Evolutionary conservation across 2,888 invertebrate species (phyloP).

Genomic region (Xestia xanthographa): DNA sequence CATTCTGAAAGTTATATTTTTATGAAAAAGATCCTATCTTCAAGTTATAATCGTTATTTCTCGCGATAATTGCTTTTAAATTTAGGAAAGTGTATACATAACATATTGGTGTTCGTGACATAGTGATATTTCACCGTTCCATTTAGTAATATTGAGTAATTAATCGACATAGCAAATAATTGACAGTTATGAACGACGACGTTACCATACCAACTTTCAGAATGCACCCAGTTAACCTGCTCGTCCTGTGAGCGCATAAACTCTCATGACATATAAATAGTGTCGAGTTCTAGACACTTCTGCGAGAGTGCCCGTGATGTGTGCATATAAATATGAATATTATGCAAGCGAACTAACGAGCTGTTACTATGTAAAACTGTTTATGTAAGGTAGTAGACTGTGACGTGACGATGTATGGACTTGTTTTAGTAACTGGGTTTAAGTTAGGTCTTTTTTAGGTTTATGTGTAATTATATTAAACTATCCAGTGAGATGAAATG

Average conservation of each 20-base stretch:
- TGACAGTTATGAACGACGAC: background rate
- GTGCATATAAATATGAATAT: conserved; percentile 46
- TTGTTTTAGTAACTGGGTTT: background rate
- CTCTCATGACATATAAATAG: background rate
- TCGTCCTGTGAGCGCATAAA: background rate
- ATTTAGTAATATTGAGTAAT: background rate
- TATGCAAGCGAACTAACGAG: conserved; percentile 39
- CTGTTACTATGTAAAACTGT: conserved; percentile 23
- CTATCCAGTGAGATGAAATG: background rate
- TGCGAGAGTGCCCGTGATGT: conserved; percentile 13
- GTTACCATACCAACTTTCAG: background rate
- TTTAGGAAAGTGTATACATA: too few relatives aligned
- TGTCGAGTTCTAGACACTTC: conserved; percentile 9
- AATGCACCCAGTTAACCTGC: background rate
- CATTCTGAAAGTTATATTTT: too few relatives aligned
- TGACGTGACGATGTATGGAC: background rate
- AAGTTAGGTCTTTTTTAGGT: background rate
- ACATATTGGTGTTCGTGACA: too few relatives aligned
- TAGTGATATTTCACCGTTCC: too few relatives aligned
- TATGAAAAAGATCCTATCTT: too few relatives aligned
- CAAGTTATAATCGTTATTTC: too few relatives aligned
- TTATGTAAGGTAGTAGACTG: conserved; percentile 16
- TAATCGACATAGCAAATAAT: background rate
- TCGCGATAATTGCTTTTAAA: too few relatives aligned
- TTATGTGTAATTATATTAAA: background rate